Base-by-base conservation (phyloP, 1,140 invertebrate genomes). In the Rhagoletis zephyria region DNA sequence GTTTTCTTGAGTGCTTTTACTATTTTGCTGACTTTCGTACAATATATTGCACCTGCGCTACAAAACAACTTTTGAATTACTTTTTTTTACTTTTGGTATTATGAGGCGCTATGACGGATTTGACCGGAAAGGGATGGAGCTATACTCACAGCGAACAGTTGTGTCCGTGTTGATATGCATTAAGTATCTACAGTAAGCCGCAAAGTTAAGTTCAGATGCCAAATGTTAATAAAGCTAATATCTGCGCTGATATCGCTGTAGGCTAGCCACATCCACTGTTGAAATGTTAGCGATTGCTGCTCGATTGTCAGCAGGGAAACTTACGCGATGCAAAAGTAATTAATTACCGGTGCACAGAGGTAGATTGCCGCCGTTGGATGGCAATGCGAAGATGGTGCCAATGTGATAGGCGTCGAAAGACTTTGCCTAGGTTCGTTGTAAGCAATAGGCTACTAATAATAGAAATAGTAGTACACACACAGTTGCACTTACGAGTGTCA, bases 401-500 rank as follows among this genome's bases (percentile, higher is more conserved):
- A 81, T 30, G 48, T 48, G 74, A 81, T 74, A 81, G n/a, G 19
- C 48, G 48, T 51, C 56, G 74, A 56, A 42, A 81, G 48, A 56
- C 74, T 12, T 14, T n/a, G 16, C 42, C 42, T 10, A 10, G 67
- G 40, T 16, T 9, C 40, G 70, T 74, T 51, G n/a, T 45, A 77
- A 77, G 30, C 70, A 77, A 19, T 77, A 56, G 42, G 45, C 45
- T 77, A 51, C 45, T 1, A 40, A 6, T 14, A 40, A 19, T 67
- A 40, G 19, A 1, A 65, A 10, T 9, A 19, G 42, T 56, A 56
- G 74, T 63, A 14, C 16, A 14, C 4, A 63, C 12, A 30, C 56
- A 19, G 48, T 81, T 81, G 42, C 74, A 81, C 51, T 81, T 81
- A 81, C 74, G 48, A 81, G 74, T 81, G 74, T 81, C 48, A 81